Evolutionary conservation across 2,797 vertebrate species (phyloP).

Genomic region (Huso huso): DNA sequence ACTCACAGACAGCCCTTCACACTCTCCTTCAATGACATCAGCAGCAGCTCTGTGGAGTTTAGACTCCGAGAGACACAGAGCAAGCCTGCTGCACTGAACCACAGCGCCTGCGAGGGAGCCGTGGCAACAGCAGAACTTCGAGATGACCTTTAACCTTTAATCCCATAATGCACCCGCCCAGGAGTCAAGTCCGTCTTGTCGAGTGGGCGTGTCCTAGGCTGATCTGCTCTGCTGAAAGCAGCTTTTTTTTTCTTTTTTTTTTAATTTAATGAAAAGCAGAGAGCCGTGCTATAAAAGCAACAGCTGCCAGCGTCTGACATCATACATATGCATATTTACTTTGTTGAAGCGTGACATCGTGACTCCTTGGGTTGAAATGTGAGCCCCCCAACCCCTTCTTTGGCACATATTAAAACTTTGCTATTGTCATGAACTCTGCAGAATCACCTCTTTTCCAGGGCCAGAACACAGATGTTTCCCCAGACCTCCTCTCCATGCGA

Average conservation of each 20-base stretch:
- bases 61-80: too few relatives aligned
- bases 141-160: neutral
- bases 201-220: constrained; percentile 22
- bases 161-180: neutral
- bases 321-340: constrained; percentile 47
- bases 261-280: neutral
- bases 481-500: constrained; percentile 12
- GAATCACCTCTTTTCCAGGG: constrained; percentile 23
- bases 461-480: constrained; percentile 14
- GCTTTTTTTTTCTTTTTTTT: neutral
- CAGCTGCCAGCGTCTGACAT: constrained; percentile 52
- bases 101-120: neutral
- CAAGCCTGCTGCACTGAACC: neutral
- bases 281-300: constrained; percentile 31
- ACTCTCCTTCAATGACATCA: too few relatives aligned
- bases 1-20: too few relatives aligned
- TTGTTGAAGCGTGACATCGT: constrained; percentile 33
- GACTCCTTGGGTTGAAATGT: neutral
- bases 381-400: constrained; percentile 10
- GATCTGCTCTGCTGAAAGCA: neutral
- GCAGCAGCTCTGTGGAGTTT: too few relatives aligned
- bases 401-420: constrained; percentile 9
- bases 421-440: constrained; percentile 27
- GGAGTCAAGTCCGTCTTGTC: neutral
- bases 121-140: neutral